These are phyloP conservation scores for Galaxea fascicularis DNA, from an alignment of 92 coral and sea anemone genomes.

Conservation along the genomic window DNA sequence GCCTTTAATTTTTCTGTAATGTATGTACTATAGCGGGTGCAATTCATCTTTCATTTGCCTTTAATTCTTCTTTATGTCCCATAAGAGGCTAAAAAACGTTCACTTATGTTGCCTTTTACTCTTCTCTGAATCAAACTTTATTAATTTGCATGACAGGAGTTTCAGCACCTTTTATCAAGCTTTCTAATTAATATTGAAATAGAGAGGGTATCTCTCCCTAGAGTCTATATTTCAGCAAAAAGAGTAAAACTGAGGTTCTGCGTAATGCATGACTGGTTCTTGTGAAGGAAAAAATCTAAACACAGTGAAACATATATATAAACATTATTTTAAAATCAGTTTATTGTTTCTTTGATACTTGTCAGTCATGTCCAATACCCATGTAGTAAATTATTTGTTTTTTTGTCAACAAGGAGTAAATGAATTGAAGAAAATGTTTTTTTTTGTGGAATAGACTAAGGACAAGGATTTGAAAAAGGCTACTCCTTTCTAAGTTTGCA, in stretches of 20 bases:
- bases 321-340: background rate
- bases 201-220: too few relatives aligned
- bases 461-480: conserved; percentile 12
- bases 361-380: conserved; percentile 5
- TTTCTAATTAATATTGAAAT: background rate
- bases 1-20: too few relatives aligned
- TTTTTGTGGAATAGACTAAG: conserved; percentile 11
- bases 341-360: conserved; percentile 9
- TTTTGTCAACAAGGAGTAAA: conserved; percentile 7
- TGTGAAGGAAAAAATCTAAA: conserved; percentile 9
- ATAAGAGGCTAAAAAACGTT: background rate
- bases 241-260: background rate
- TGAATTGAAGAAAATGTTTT: background rate
- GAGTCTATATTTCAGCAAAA: background rate
- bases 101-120: background rate
- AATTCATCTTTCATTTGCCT: background rate
- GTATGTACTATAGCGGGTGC: too few relatives aligned
- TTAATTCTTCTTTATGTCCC: background rate
- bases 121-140: too few relatives aligned
- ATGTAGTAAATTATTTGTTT: background rate
- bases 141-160: background rate
- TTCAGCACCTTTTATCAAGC: conserved; percentile 13
- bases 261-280: conserved; percentile 5
- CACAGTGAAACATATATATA: conserved; percentile 7
- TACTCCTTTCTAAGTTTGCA: conserved; percentile 13